A percentile compares a stretch with the other conserved stretches of the same genome.
These are phyloP conservation scores for Nebria salina DNA, from an alignment of 2,888 invertebrate genomes.

Conservation along the genomic window DNA sequence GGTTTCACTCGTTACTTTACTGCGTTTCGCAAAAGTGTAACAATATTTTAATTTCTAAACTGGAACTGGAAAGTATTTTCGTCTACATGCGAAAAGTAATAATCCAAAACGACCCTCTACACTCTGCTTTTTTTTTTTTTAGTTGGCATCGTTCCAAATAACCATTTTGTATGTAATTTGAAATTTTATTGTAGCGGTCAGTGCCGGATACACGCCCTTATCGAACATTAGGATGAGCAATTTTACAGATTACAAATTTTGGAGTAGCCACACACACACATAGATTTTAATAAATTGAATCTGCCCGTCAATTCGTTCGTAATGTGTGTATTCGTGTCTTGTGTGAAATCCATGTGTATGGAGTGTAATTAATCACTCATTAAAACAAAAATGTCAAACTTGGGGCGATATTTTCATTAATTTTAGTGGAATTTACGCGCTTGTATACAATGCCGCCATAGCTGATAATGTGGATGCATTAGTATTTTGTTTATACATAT, in stretches of 20 bases:
- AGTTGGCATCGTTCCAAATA: not conserved
- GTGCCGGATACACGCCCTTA: not conserved
- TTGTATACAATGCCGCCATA: not conserved
- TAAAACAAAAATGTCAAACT: constrained; percentile 36
- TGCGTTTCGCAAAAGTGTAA: not conserved
- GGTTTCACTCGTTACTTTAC: not conserved
- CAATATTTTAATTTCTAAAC: not conserved
- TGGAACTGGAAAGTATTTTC: not conserved
- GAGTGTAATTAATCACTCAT: constrained; percentile 38
- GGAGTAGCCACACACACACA: not conserved
- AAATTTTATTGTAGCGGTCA: not conserved
- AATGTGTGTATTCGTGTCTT: too few species aligned
- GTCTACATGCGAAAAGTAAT: not conserved
- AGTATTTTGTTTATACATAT: constrained; percentile 23
- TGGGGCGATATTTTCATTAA: constrained; percentile 37
- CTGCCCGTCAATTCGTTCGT: too few species aligned
- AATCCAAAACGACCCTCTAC: not conserved
- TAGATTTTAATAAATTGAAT: not conserved
- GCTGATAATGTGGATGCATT: constrained; percentile 15
- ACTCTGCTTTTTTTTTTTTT: not conserved
- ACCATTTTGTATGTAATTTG: not conserved
- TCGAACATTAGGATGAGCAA: not conserved
- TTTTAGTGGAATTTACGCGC: constrained; percentile 31
- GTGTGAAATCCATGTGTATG: not conserved
- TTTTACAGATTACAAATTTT: not conserved